Base-by-base conservation (phyloP, 2,113 vertebrate species). In the Nothobranchius furzeri region DNA sequence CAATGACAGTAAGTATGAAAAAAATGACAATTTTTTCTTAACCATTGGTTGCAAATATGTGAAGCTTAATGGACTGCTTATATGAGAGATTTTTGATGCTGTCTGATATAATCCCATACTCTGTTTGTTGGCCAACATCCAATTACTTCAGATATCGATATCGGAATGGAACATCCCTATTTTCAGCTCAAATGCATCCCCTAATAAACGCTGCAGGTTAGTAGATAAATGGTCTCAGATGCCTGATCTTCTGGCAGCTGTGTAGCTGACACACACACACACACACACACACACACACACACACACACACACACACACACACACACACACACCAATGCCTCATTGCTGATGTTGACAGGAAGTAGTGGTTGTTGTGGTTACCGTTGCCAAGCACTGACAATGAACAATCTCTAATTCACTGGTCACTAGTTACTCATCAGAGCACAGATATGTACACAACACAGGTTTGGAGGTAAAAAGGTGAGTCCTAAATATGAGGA, bases 351-450 rank as follows among this genome's bases (percentile, higher is more conserved):
- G 73, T 49, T 68, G 63, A 40, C 64, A 46, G 54, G 64, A 40
- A 36, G 56, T 15, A 64, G 50, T 35, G 49, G 64, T 73, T 87
- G 86, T 87, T 90, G 79, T 88, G 86, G 83, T 86, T 78, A 86
- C 86, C 57, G 86, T 87, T 85, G 73, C 81, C 59, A 40, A 49
- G 83, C 20, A 1, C 56, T 54, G 55, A 75, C 68, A 77, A 68
- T 76, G 75, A 48, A 70, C 77, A 36, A 81, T 75, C 68, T 68
- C 25, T 54, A 56, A n/a, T 63, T 46, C 60, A 53, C 45, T 66
- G 64, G 48, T 50, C 42, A 15, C 48, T 40, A 14, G 42, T 57
- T 63, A 52, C 11, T 3, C 60, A 45, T 48, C 10, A 14, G 12
- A 36, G 12, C 37, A 64, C 47, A 49, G 30, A 43, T 57, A 25